Evolutionary conservation across 2,113 vertebrate species (phyloP).

Genomic region (Pongo abelii): DNA sequence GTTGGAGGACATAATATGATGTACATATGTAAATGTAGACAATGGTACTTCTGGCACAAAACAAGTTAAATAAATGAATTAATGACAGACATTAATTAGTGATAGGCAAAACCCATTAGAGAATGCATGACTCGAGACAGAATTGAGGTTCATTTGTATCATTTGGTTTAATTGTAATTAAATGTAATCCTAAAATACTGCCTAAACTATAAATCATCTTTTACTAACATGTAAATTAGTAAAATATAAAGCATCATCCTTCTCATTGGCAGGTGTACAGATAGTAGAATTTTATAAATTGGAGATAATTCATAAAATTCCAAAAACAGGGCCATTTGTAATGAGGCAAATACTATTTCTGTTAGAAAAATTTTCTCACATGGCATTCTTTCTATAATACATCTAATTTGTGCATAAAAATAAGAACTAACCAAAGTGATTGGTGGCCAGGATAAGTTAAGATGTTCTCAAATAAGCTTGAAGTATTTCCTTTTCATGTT

Average conservation of each 20-base stretch:
- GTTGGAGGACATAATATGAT: neutral
- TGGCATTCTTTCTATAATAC: neutral
- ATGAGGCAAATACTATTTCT: constrained; percentile 28
- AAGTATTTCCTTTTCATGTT: neutral
- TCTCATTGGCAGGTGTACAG: neutral
- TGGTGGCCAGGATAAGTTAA: neutral
- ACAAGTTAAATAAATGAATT: neutral
- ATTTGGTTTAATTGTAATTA: constrained; percentile 34
- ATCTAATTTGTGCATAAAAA: neutral
- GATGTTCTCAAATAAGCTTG: neutral
- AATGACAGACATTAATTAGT: neutral
- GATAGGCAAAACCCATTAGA: neutral
- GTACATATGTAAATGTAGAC: neutral
- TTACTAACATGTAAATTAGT: neutral
- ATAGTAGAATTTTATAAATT: constrained; percentile 13
- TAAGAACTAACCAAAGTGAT: neutral
- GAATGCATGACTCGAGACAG: neutral
- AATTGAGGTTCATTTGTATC: neutral
- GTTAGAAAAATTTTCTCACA: neutral
- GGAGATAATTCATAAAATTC: neutral
- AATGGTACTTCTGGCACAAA: neutral
- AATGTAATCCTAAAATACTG: neutral
- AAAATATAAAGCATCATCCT: neutral
- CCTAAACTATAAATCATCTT: neutral
- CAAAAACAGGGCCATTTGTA: constrained; percentile 14